Percentiles rank a stretch among this genome's conserved stretches.
These are phyloP conservation scores for Biston stratarius DNA, from an alignment of 2,888 invertebrate genomes.

Conservation along the genomic window DNA sequence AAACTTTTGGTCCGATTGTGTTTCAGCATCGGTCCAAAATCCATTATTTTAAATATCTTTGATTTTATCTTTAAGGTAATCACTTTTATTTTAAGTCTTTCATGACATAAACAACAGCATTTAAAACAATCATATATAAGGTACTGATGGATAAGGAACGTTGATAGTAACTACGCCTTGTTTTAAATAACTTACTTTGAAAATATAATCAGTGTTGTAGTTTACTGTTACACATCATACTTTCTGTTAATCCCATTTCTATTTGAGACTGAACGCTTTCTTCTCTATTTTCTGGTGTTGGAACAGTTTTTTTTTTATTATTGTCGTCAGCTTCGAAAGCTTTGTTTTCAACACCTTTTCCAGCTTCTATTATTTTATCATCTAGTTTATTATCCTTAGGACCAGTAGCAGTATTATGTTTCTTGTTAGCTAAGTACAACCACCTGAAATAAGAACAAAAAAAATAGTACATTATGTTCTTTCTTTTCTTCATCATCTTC, in stretches of 20 bases:
- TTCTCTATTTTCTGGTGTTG: constrained; percentile 50
- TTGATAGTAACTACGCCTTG: background rate
- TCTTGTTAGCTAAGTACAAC: constrained; percentile 89
- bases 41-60: too few relatives aligned
- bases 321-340: constrained; percentile 78
- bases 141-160: constrained; percentile 1
- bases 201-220: constrained; percentile 49
- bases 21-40: too few relatives aligned
- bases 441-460: constrained; percentile 81
- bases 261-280: constrained; percentile 70
- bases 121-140: background rate
- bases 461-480: background rate
- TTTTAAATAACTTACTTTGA: background rate
- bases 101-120: too few relatives aligned
- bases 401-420: constrained; percentile 68
- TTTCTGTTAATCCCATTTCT: constrained; percentile 77
- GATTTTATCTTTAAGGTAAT: too few relatives aligned
- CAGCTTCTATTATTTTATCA: constrained; percentile 52
- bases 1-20: too few relatives aligned
- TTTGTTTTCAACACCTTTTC: constrained; percentile 74
- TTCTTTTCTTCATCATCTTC: too few relatives aligned
- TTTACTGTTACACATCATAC: constrained; percentile 75
- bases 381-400: constrained; percentile 52
- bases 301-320: constrained; percentile 55
- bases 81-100: too few relatives aligned